Evolutionary conservation across 2,797 vertebrate genomes (phyloP), one percentile per base, ranked within the genome.

Genomic region (Eulemur albifrons): DNA sequence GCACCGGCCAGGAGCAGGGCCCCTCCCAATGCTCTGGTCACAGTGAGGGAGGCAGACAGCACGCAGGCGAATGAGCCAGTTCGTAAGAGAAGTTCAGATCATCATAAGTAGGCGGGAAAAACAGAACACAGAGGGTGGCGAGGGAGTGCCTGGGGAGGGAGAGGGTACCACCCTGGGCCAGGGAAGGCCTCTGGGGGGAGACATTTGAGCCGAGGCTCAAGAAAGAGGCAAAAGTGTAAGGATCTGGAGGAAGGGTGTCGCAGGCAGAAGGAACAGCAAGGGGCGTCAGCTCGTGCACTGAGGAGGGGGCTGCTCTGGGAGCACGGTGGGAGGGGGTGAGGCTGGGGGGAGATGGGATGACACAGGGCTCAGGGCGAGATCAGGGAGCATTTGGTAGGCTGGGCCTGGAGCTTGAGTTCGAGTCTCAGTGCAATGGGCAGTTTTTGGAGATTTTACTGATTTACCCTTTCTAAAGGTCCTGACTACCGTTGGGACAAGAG

Each of bases 241-340:
- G 35, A 57, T 70, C 45, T 45, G 32, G 48, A 76, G 50, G 50
- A 65, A 80, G 45, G 20, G 52, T 1, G 0, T 43, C 32, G 38
- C 15, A 21, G 63, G 89, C 52, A 9, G 35, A 35, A 50, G 81
- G 40, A 54, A 25, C 7, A 30, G 4, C 27, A 27, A 30, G 52
- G 35, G 12, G 8, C 1, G 1, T 65, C 40, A 67, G 25, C 30
- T 45, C 4, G 0, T 30, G 67, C 2, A 6, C 25, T 14, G 45
- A 57, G 54, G 48, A 81, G 50, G 40, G 86, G 80, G 63, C 13
- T 7, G 35, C 12, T 48, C 43, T 57, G 9, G 8, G n/a, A 50
- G 73, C 1, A 5, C 1, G 1, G 5, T 27, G 17, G 38, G 25
- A 32, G 32, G 14, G 30, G 65, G 72, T 3, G 3, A 20, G 13